phyloP scores from a whole-genome alignment of 2,113 vertebrate species.

The Dicentrarchus labrax region DNA sequence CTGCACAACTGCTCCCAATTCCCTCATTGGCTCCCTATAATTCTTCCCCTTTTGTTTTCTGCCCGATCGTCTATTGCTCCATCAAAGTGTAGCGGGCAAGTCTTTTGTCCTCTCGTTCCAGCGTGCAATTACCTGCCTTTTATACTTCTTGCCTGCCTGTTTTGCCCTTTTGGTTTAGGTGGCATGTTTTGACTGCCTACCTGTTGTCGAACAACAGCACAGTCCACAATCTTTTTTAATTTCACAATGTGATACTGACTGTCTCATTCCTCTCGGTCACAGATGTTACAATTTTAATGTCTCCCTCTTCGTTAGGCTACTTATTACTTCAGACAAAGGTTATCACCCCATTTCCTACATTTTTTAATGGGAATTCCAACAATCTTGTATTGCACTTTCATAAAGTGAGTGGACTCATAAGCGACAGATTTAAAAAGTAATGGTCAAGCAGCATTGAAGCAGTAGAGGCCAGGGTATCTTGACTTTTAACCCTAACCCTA shows the following conservation, averaged over 20 bases:
- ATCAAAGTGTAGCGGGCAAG: not conserved
- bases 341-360: not conserved
- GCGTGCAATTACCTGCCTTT: not conserved
- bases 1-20: not conserved
- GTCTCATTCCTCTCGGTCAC: not conserved
- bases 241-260: not conserved
- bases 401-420: not conserved
- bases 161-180: not conserved
- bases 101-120: not conserved
- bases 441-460: not conserved
- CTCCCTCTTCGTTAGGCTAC: not conserved
- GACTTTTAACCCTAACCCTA: not conserved
- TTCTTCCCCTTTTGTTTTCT: not conserved
- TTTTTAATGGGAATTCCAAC: not conserved
- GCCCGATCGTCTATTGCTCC: not conserved
- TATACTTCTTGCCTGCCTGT: not conserved
- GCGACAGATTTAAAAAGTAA: not conserved
- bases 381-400: not conserved
- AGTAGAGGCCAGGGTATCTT: not conserved
- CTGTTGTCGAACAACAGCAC: not conserved
- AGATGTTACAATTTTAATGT: not conserved
- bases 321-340: not conserved
- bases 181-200: not conserved
- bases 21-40: not conserved
- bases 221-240: not conserved